Evolutionary conservation across 2,113 vertebrate species (phyloP), one percentile per base, ranked within the genome.

Genomic region (Crotalus helleri): DNA sequence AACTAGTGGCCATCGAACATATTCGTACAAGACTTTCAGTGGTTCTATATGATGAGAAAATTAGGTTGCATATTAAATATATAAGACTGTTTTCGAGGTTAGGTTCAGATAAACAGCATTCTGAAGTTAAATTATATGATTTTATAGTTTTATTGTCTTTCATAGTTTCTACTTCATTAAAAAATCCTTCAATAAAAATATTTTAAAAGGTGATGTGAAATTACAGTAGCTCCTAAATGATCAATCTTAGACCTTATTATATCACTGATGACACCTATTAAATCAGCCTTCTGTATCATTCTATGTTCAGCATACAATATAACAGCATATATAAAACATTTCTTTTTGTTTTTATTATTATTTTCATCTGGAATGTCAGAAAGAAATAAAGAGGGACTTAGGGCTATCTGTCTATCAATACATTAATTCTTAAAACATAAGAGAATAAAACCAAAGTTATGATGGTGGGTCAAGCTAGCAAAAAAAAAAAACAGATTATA

Each of bases 11-110:
- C 98, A 94, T 39, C 98, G 98, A 94, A 98, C 98, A 12, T 97
- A 97, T 94, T 99, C 98, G 91, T 99, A 99, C 58, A 98, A 0
- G 98, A 98, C 98, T 53, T 97, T 97, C 94, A 97, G 98, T 64
- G 98, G 93, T 39, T 96, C 98, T 99, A 93, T 94, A 91, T 94
- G 59, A 94, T 94, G 92, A 12, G 93, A 92, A 95, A 90, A 74
- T 55, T 15, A 44, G 8, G 13, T 23, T 15, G 57, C 11, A 39
- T n/a, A 23, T 59, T 26, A 86, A 51, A 23, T 74, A 53, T 29
- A 59, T 46, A 17, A 33, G 44, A 33, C 1, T 33, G 39, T 49
- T 23, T 59, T 87, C 11, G 59, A 51, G 26, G 59, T 33, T 9
- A 58, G 10, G 10, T 19, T 93, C 59, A 29, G 19, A 57, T 58